These are phyloP conservation scores for Urocynchramus pylzowi DNA, from an alignment of 2,113 vertebrate species.

Conservation along the genomic window DNA sequence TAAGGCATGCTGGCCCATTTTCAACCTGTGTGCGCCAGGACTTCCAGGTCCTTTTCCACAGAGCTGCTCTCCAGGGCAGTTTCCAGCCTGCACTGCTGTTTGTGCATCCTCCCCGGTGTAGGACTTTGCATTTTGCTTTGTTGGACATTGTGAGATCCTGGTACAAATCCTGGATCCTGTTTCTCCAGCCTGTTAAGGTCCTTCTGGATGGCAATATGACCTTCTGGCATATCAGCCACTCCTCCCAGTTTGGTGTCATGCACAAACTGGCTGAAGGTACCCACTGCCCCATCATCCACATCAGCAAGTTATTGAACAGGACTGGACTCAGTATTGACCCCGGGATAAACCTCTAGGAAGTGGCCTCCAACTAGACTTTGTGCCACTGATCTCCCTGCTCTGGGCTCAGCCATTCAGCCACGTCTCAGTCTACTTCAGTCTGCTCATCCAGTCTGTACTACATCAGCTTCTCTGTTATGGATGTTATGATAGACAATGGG, in stretches of 20 bases:
- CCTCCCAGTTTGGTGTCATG: neutral
- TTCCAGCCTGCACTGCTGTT: rapidly evolving
- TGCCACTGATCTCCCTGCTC: neutral
- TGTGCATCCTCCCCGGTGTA: neutral
- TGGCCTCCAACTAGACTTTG: neutral
- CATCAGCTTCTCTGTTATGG: neutral
- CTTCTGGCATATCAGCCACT: neutral
- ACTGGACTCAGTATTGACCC: neutral
- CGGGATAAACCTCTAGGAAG: neutral
- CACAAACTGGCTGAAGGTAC: neutral
- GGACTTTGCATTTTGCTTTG: neutral
- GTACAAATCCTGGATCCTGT: neutral
- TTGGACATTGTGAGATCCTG: neutral
- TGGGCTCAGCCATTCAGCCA: neutral
- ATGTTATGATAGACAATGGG: neutral
- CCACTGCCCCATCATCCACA: neutral
- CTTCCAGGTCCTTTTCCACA: neutral
- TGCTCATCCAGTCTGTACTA: neutral
- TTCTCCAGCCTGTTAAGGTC: neutral
- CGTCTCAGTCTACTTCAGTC: neutral
- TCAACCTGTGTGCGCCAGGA: neutral
- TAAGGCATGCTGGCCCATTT: neutral
- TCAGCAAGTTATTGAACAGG: neutral
- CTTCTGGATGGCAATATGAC: neutral
- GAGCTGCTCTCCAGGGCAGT: neutral